Conservation (phyloP, 2,113 vertebrate species). For the Ameiurus melas region DNA sequence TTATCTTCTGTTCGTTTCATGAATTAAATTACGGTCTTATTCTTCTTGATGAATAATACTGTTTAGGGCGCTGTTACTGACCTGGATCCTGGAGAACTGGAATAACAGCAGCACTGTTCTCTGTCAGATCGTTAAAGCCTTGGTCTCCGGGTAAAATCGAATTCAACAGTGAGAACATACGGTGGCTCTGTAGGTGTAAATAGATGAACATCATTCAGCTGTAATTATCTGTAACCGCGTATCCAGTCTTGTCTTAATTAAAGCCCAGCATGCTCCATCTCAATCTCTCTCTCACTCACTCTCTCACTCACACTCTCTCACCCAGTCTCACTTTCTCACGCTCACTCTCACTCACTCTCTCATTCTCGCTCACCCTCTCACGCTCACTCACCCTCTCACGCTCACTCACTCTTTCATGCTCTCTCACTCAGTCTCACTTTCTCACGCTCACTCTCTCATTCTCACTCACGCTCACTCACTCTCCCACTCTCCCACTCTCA, state of each 20-base stretch:
- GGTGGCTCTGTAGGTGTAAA: constrained; percentile 40
- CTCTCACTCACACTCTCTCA: background rate
- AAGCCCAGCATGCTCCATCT: constrained; percentile 23
- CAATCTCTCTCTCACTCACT: background rate
- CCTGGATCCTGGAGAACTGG: background rate
- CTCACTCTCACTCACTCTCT: no score
- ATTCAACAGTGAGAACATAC: constrained; percentile 36
- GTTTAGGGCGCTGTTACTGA: background rate
- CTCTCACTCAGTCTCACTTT: no score
- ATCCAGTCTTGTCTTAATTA: constrained; percentile 39
- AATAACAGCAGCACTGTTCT: background rate
- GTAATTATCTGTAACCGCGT: constrained; percentile 45
- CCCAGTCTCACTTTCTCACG: background rate
- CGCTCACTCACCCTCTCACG: no score
- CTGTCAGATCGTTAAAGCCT: background rate
- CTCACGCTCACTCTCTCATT: no score
- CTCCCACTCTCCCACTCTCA: background rate
- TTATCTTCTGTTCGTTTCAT: background rate
- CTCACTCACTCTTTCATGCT: no score
- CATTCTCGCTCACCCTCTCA: no score
- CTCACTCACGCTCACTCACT: no score
- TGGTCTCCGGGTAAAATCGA: constrained; percentile 28
- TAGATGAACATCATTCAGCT: constrained; percentile 45
- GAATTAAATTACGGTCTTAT: no score
- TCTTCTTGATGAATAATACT: background rate